Conservation (phyloP, 2,797 vertebrate genomes). For the Euphonia xanthogaster region DNA sequence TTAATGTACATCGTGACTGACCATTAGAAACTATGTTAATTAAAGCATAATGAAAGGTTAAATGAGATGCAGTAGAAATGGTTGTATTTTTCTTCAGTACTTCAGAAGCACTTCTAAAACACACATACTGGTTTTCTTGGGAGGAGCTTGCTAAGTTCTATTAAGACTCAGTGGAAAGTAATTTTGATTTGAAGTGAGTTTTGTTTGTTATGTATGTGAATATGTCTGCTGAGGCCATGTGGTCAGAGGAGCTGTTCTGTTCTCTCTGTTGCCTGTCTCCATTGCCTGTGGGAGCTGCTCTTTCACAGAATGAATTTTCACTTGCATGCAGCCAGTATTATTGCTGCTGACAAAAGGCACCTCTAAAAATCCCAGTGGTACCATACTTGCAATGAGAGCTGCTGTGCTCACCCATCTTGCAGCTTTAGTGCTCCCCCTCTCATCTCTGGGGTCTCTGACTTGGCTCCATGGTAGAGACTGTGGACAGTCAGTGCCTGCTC, state of each 20-base stretch:
- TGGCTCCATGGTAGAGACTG: not conserved
- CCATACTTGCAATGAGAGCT: not conserved
- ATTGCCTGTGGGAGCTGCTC: fast-evolving
- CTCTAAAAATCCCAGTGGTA: not conserved
- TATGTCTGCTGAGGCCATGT: not conserved
- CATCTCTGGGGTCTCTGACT: fast-evolving
- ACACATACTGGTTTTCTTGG: not conserved
- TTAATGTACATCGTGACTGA: not conserved
- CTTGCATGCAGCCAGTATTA: not conserved
- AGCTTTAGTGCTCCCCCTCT: not conserved
- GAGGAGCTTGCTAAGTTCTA: not conserved
- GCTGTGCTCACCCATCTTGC: not conserved
- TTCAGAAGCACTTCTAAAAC: not conserved
- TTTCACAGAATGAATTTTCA: not conserved
- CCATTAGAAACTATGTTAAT: not conserved
- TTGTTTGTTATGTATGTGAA: not conserved
- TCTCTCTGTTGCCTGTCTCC: not conserved
- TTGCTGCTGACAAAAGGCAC: not conserved
- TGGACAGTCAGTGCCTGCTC: not conserved
- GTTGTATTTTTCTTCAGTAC: not conserved
- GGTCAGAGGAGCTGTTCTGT: not conserved
- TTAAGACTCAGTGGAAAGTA: not conserved
- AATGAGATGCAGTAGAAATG: not conserved
- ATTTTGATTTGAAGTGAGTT: not conserved
- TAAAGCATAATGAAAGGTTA: not conserved